Evolutionary conservation across 2,888 invertebrate genomes (phyloP), one percentile per base, ranked within the genome.

Genomic region (Tribolium freemani): DNA sequence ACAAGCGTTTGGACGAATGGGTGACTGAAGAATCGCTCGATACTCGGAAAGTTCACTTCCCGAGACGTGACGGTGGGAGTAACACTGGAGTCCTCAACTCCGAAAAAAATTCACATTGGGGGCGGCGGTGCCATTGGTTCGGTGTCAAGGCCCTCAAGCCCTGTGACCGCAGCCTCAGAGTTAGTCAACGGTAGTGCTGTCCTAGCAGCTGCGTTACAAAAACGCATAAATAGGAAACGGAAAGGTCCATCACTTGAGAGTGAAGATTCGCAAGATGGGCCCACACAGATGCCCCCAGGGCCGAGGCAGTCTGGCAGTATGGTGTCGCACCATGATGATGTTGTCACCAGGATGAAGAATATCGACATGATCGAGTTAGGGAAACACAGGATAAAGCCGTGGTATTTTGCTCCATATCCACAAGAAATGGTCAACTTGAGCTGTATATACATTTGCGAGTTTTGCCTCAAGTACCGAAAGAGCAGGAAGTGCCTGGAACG

Each of bases 341-440:
- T 98, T 11, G 95, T 99, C 11, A 99, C 99, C 0, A 88, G 99
- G 72, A 99, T 99, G 96, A 98, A 99, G 88, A 99, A 99, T 85
- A 94, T 99, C 61, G 97, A 99, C 86, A 91, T 97, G 90, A 98
- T 99, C 75, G 98, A 99, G 87, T 89, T 99, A 75, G 99, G 99
- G 3, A 89, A 91, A 77, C 94, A 98, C 86, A 90, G 97, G 80
- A 98, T 99, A 80, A 94, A 97, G 83, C 99, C 99, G 0, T 99
- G 99, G 99, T 99, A 99, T 88, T 99, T 99, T 87, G 97, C 99
- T 21, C 99, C 99, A 0, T 99, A 99, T 85, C 99, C 99, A 4
- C 96, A 95, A 92, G 96, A 96, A 89, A 91, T 96, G 89, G 94
- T 96, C 54, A 92, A 93, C 82, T 88, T 95, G 80, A 89, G 92